Percentiles rank a stretch among this genome's conserved stretches.
Conservation (phyloP, 1,140 invertebrate genomes). For the Drosophila albomicans region DNA sequence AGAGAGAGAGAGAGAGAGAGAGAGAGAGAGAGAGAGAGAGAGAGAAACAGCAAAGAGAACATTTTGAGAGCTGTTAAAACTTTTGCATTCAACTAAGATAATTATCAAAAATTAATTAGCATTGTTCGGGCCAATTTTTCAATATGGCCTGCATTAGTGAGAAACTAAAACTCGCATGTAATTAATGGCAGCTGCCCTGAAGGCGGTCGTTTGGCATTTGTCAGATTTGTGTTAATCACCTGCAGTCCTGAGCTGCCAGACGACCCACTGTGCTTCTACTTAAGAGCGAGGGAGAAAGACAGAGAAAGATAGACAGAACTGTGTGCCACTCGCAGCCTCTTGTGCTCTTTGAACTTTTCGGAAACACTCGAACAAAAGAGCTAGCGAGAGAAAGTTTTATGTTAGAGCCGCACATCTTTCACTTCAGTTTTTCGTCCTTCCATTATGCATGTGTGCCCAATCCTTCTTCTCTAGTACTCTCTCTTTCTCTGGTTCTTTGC, state of each 20-base stretch:
- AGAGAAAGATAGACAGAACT: neutral
- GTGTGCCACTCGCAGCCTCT: slow-evolving; percentile 29
- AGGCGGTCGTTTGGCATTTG: slow-evolving; percentile 34
- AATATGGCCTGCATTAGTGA: slow-evolving; percentile 28
- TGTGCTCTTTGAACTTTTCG: slow-evolving; percentile 70
- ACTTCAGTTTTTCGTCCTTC: slow-evolving; percentile 45
- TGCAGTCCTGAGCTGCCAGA: slow-evolving; percentile 26
- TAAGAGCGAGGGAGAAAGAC: neutral
- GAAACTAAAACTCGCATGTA: slow-evolving; percentile 31
- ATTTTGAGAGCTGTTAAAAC: slow-evolving; percentile 16
- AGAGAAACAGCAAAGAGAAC: neutral
- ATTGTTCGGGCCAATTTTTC: slow-evolving; percentile 62
- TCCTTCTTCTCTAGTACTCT: neutral
- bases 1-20: neutral
- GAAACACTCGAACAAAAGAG: slow-evolving; percentile 61
- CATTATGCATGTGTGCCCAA: slow-evolving; percentile 61
- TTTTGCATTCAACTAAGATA: slow-evolving; percentile 40
- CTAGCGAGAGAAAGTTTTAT: slow-evolving; percentile 59
- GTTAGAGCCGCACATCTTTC: slow-evolving; percentile 38
- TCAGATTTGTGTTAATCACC: slow-evolving; percentile 51
- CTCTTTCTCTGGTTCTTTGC: neutral
- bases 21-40: neutral
- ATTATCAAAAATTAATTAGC: slow-evolving; percentile 74
- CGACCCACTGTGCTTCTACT: slow-evolving; percentile 9
- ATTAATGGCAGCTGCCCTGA: slow-evolving; percentile 55